Evolutionary conservation across 2,888 invertebrate species (phyloP), one percentile per base, ranked within the genome.

Genomic region (Cremastobaeus sp.): DNA sequence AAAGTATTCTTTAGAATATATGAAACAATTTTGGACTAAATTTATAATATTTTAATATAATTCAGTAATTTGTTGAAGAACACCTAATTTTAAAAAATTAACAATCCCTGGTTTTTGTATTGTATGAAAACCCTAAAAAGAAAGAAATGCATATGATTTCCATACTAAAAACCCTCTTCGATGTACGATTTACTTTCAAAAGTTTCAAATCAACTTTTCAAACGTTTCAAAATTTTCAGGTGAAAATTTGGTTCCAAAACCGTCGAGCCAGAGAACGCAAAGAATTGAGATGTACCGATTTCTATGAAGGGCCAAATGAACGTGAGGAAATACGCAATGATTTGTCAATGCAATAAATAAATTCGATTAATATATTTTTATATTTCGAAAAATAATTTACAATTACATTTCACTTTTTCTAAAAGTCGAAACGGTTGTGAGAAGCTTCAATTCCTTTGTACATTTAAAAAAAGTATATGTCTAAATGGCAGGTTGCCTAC

Each of bases 191-290:
- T n/a, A n/a, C n/a, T n/a, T n/a, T n/a, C n/a, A n/a, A n/a, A n/a
- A n/a, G n/a, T n/a, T n/a, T n/a, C n/a, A n/a, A n/a, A n/a, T n/a
- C n/a, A n/a, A n/a, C n/a, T n/a, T n/a, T n/a, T n/a, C n/a, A n/a
- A n/a, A n/a, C n/a, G n/a, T n/a, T n/a, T n/a, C n/a, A n/a, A n/a
- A n/a, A n/a, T n/a, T 80, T 71, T 37, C 32, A 86, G 86, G 83
- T 86, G 11, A 86, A 93, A 89, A 94, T 94, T 78, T 94, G 94
- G 94, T 94, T 94, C 84, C 94, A 94, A 90, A 94, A 94, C 85
- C 91, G 94, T 41, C 90, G 94, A 47, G 94, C 94, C 0, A 89
- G 94, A 25, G 93, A 94, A 81, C 89, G 94, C 76, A 89, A 94
- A 77, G 94, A 94, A 86, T 79, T 77, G 3, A 20, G 14, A 8